Percentiles rank a stretch among this genome's conserved stretches.
These are phyloP conservation scores for Gymnothorax javanicus DNA, from an alignment of 2,797 vertebrate genomes.

Conservation along the genomic window DNA sequence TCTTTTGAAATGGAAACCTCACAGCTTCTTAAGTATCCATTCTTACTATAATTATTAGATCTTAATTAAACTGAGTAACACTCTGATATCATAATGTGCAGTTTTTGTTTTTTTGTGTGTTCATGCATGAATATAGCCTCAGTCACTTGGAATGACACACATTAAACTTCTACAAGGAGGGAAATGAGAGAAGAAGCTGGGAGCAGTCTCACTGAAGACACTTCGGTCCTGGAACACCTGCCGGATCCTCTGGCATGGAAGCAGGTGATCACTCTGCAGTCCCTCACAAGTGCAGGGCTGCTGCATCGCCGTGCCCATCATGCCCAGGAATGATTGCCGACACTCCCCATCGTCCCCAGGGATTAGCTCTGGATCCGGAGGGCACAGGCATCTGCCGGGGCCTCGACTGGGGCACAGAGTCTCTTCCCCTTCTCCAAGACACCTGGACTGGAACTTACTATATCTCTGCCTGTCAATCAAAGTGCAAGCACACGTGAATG, in stretches of 20 bases:
- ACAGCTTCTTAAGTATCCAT: neutral
- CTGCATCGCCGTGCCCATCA: constrained; percentile 78
- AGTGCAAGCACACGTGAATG: neutral
- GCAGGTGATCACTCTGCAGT: constrained; percentile 53
- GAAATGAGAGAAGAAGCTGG: neutral
- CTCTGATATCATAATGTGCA: neutral
- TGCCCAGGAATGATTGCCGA: constrained; percentile 76
- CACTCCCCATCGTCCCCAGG: constrained; percentile 75
- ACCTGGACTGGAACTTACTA: constrained; percentile 70
- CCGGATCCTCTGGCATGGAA: constrained; percentile 73
- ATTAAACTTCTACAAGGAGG: neutral
- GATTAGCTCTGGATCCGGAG: constrained; percentile 67
- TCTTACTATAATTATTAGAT: neutral
- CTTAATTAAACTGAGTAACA: no score
- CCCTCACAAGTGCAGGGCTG: constrained; percentile 76
- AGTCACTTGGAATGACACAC: neutral
- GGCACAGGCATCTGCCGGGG: constrained; percentile 71
- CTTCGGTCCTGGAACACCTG: constrained; percentile 80
- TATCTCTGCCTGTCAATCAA: constrained; percentile 70
- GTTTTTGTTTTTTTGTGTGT: neutral
- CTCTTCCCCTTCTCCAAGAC: constrained; percentile 69
- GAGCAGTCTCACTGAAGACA: constrained; percentile 74
- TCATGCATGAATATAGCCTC: neutral
- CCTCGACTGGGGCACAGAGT: constrained; percentile 60
- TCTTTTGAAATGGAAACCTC: no score